These are phyloP conservation scores for Vombatus ursinus DNA, from an alignment of 2,113 vertebrate species.

Conservation along the genomic window DNA sequence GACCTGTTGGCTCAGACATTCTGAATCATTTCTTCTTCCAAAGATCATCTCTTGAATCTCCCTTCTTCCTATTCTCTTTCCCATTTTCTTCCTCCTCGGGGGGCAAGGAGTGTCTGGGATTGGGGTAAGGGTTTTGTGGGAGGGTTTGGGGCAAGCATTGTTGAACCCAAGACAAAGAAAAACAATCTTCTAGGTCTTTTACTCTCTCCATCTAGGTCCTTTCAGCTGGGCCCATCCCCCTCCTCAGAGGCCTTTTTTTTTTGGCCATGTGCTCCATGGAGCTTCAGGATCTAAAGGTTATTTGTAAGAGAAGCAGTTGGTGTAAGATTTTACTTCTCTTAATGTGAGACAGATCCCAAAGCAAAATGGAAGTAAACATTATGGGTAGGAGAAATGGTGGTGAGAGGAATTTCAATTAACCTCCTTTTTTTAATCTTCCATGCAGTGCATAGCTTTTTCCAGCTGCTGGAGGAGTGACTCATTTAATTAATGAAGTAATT, in stretches of 20 bases:
- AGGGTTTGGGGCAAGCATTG: neutral
- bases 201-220: neutral
- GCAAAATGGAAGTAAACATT: neutral
- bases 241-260: neutral
- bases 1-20: neutral
- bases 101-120: neutral
- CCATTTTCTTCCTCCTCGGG: neutral
- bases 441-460: slow-evolving; percentile 28
- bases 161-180: neutral
- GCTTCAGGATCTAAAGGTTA: neutral
- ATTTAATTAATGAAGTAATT: slow-evolving; percentile 42
- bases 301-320: neutral
- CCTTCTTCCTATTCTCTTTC: neutral
- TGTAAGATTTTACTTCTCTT: neutral
- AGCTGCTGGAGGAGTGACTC: slow-evolving; percentile 30
- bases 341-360: neutral
- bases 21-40: neutral
- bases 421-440: neutral
- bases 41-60: neutral
- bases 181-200: neutral
- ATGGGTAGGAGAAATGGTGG: neutral
- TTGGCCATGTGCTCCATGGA: neutral
- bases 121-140: neutral
- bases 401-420: slow-evolving; percentile 30
- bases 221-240: neutral